Percentiles rank a stretch among this genome's conserved stretches.
Conservation (phyloP, 30 jellyfish, hydroid and myxozoan genomes). For the Chironex yamaguchii region DNA sequence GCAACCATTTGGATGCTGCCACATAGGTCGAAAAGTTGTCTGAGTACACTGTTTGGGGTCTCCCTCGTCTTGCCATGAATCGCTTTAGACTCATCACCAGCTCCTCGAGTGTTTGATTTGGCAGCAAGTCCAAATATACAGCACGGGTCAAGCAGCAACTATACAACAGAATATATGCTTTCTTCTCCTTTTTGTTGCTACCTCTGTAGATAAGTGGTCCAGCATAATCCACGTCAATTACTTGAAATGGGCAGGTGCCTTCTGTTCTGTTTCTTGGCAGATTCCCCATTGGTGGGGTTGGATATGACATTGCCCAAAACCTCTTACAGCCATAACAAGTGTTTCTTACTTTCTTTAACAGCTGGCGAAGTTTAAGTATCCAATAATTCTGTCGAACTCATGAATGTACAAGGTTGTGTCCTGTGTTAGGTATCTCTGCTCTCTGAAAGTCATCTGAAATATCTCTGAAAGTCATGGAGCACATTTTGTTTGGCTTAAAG, state of each 20-base stretch:
- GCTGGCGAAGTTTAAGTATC: conserved; percentile 33
- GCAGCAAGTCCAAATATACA: conserved; percentile 33
- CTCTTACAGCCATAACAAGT: conserved; percentile 61
- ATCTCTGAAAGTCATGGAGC: too few species aligned
- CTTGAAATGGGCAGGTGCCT: conserved; percentile 43
- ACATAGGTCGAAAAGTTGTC: conserved; percentile 42
- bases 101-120: conserved; percentile 34
- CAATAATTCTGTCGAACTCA: background rate
- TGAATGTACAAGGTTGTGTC: too few species aligned
- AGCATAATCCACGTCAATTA: conserved; percentile 54
- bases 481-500: background rate
- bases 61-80: conserved; percentile 32
- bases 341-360: conserved; percentile 14
- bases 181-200: conserved; percentile 12
- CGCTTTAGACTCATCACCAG: conserved; percentile 29
- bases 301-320: conserved; percentile 13
- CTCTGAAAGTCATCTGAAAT: too few species aligned
- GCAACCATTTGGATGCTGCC: conserved; percentile 59
- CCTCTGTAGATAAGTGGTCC: conserved; percentile 34
- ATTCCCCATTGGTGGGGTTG: conserved; percentile 33
- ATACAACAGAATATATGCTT: conserved; percentile 54
- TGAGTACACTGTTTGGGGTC: conserved; percentile 38
- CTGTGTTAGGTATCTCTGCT: too few species aligned
- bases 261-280: conserved; percentile 45
- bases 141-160: conserved; percentile 70